Evolutionary conservation across 2,797 vertebrate species (phyloP).

Genomic region (Antennarius maculatus): DNA sequence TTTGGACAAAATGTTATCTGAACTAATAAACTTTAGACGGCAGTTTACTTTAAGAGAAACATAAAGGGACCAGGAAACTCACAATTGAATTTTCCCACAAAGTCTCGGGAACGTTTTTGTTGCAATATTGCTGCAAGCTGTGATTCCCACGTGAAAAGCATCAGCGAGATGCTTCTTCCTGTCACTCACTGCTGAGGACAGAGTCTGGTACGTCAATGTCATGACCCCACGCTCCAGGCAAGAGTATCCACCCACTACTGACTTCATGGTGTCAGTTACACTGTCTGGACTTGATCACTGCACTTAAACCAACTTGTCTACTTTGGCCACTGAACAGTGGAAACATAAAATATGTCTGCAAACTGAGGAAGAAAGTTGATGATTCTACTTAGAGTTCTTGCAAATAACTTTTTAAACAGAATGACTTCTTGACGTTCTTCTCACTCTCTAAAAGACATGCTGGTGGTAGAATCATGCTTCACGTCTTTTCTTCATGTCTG

Average conservation of each 20-base stretch:
- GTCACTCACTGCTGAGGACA: conserved; percentile 90
- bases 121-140: conserved; percentile 89
- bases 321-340: conserved; percentile 48
- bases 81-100: conserved; percentile 93
- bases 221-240: conserved; percentile 87
- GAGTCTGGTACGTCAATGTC: conserved; percentile 87
- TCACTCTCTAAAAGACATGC: not conserved
- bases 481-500: not conserved
- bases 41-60: conserved; percentile 84
- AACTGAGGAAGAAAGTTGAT: conserved; percentile 29
- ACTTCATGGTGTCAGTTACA: conserved; percentile 85
- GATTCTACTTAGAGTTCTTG: conserved; percentile 17
- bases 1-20: conserved; percentile 86
- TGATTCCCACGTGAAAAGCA: conserved; percentile 98
- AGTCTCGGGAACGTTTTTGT: conserved; percentile 83
- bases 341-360: conserved; percentile 37
- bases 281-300: conserved; percentile 86
- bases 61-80: conserved; percentile 82
- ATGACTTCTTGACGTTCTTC: not conserved
- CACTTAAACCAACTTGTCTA: conserved; percentile 42
- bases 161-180: conserved; percentile 88
- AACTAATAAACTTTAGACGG: conserved; percentile 87
- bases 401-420: conserved; percentile 6
- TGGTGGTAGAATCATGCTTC: not conserved
- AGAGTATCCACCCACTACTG: conserved; percentile 86